Evolutionary conservation across 2,888 invertebrate species (phyloP).

Genomic region (Dendrolimus pini): DNA sequence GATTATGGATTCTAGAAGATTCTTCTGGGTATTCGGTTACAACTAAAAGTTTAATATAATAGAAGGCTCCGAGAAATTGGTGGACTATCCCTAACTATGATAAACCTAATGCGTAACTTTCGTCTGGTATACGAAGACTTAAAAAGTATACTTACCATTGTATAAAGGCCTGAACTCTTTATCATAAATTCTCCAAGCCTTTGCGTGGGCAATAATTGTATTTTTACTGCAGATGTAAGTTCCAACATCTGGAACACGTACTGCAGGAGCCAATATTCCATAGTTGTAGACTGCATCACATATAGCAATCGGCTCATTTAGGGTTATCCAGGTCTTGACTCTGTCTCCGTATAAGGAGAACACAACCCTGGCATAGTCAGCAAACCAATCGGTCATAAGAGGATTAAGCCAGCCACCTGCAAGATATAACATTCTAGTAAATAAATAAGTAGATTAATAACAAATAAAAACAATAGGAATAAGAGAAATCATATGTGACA

Average conservation of each 20-base stretch:
- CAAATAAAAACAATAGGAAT: too few species aligned
- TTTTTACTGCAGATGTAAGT: slow-evolving; percentile 60
- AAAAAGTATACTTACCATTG: slow-evolving; percentile 37
- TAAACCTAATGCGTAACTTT: too few species aligned
- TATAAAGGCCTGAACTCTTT: slow-evolving; percentile 59
- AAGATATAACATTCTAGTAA: not conserved
- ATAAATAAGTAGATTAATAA: too few species aligned
- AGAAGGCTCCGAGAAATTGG: too few species aligned
- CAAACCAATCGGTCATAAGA: slow-evolving; percentile 72
- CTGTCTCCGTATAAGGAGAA: slow-evolving; percentile 74
- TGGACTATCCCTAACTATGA: too few species aligned
- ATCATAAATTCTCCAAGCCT: slow-evolving; percentile 73
- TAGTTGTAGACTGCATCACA: slow-evolving; percentile 16
- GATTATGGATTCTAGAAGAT: too few species aligned
- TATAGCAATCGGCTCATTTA: slow-evolving; percentile 78
- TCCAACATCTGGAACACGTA: slow-evolving; percentile 9
- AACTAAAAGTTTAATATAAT: too few species aligned
- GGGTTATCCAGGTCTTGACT: slow-evolving; percentile 80
- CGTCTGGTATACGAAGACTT: too few species aligned
- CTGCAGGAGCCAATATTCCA: slow-evolving; percentile 10
- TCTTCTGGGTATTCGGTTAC: too few species aligned
- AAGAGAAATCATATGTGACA: too few species aligned
- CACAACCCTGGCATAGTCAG: slow-evolving; percentile 72
- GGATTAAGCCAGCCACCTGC: slow-evolving; percentile 72
- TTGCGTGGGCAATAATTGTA: slow-evolving; percentile 79